Conservation (phyloP, 2,113 vertebrate genomes). For the Vicugna pacos region DNA sequence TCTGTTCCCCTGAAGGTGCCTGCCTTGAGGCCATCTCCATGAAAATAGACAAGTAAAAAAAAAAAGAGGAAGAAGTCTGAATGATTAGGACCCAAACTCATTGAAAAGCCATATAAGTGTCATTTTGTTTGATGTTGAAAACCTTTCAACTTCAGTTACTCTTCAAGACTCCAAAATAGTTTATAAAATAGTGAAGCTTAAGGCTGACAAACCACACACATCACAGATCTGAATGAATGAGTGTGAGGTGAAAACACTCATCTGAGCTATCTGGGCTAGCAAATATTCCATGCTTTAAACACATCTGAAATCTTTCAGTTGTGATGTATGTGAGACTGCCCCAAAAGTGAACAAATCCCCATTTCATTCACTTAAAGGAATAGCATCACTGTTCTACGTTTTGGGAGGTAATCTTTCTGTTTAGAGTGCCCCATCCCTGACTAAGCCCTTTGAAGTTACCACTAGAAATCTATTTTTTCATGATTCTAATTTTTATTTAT, state of each 20-base stretch:
- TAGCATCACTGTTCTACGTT: neutral
- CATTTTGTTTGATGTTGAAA: neutral
- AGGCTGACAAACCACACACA: neutral
- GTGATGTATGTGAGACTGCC: neutral
- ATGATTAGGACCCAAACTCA: neutral
- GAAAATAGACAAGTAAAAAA: neutral
- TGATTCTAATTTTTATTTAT: conserved; percentile 59
- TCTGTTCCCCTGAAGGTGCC: neutral
- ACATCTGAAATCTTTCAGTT: neutral
- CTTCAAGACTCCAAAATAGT: neutral
- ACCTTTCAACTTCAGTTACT: neutral
- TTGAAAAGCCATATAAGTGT: neutral
- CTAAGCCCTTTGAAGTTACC: conserved; percentile 43
- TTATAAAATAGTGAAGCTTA: neutral
- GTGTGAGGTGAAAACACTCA: neutral
- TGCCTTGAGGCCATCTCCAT: neutral
- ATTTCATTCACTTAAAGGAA: neutral
- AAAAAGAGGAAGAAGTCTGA: too few species aligned
- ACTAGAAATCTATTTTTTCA: conserved; percentile 60
- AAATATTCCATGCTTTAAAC: neutral
- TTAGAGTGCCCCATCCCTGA: neutral
- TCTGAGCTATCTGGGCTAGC: neutral
- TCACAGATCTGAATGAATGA: neutral
- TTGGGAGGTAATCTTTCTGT: conserved; percentile 3
- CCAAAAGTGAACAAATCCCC: neutral